A percentile compares a stretch with the other conserved stretches of the same genome.
These are phyloP conservation scores for Choristoneura rosaceana DNA, from an alignment of 2,888 invertebrate genomes.

Conservation along the genomic window DNA sequence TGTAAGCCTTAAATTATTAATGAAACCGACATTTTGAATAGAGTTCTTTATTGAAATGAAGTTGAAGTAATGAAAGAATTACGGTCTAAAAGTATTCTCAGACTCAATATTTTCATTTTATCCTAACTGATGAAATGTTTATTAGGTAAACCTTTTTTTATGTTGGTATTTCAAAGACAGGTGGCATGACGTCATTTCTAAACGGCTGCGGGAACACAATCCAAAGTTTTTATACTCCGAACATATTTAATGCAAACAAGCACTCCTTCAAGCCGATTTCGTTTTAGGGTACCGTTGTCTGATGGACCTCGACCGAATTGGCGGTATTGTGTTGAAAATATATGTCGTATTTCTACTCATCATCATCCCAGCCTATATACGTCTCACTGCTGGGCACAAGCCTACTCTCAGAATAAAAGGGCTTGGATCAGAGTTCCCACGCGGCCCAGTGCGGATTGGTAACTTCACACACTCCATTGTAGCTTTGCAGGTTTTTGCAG, in stretches of 20 bases:
- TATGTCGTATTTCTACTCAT: no score
- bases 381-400: no score
- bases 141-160: slow-evolving; percentile 16
- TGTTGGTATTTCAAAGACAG: slow-evolving; percentile 25
- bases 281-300: slow-evolving; percentile 6
- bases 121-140: neutral
- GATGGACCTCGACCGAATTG: neutral
- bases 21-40: no score
- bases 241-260: slow-evolving; percentile 28
- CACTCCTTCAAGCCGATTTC: slow-evolving; percentile 1
- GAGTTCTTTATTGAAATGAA: no score
- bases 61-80: neutral
- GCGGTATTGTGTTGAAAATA: no score
- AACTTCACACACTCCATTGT: no score
- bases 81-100: neutral
- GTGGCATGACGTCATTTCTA: slow-evolving; percentile 27
- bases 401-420: no score
- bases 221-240: slow-evolving; percentile 14
- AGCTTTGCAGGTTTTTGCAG: no score
- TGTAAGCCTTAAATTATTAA: no score
- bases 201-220: slow-evolving; percentile 19
- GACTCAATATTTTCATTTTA: neutral
- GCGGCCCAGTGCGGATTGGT: no score
- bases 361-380: no score
- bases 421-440: no score